Evolutionary conservation across 2,888 invertebrate species (phyloP).

Genomic region (Papilio protenor): DNA sequence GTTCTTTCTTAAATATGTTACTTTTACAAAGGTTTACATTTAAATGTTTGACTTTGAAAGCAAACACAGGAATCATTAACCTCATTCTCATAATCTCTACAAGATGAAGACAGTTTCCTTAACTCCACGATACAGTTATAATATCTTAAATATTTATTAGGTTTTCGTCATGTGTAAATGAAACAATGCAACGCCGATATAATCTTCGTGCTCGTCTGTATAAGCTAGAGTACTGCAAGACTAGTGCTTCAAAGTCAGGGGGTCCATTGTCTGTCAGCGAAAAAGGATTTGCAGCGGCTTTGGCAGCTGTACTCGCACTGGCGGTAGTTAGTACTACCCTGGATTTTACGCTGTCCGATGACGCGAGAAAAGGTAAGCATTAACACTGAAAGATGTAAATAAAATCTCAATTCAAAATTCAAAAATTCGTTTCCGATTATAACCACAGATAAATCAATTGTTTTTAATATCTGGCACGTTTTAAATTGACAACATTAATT

Average conservation of each 20-base stretch:
- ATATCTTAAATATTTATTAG: constrained; percentile 52
- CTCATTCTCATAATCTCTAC: neutral
- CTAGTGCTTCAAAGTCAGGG: constrained; percentile 46
- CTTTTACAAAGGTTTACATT: neutral
- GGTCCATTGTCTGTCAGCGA: constrained; percentile 56
- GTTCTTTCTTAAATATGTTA: no score
- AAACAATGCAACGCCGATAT: constrained; percentile 61
- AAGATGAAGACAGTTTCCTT: neutral
- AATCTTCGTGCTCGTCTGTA: constrained; percentile 67
- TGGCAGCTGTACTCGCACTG: constrained; percentile 66
- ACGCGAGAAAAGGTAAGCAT: constrained; percentile 66
- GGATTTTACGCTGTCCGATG: constrained; percentile 65
- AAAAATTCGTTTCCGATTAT: constrained; percentile 8
- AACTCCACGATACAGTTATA: neutral
- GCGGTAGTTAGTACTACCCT: constrained; percentile 66
- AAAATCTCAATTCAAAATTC: neutral
- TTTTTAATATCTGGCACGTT: constrained; percentile 13
- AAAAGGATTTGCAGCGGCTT: constrained; percentile 61
- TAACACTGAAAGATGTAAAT: neutral
- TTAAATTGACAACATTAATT: neutral
- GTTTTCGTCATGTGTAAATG: constrained; percentile 74
- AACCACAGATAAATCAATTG: constrained; percentile 19
- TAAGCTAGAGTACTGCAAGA: constrained; percentile 68
- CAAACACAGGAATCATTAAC: neutral
- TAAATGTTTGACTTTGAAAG: neutral